phyloP scores from a whole-genome alignment of 2,888 invertebrate genomes.

The Mamestra brassicae region DNA sequence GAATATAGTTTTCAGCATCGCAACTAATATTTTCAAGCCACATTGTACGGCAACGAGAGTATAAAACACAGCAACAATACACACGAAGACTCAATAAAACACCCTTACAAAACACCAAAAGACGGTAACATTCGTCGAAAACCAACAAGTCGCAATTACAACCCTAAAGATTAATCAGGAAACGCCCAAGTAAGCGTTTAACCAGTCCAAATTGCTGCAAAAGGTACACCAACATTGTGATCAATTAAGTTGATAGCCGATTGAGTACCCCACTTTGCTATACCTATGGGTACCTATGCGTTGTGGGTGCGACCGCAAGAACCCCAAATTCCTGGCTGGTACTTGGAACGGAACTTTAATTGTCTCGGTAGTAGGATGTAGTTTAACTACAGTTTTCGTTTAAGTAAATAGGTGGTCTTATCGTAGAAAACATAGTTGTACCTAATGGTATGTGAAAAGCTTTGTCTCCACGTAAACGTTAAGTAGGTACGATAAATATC shows the following conservation, averaged over 20 bases:
- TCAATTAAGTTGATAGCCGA: constrained; percentile 79
- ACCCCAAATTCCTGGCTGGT: constrained; percentile 67
- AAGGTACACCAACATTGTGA: constrained; percentile 75
- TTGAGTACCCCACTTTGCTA: constrained; percentile 71
- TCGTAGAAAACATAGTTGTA: constrained; percentile 31
- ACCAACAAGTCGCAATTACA: constrained; percentile 80
- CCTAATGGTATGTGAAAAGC: not conserved
- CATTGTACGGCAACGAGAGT: too few relatives aligned
- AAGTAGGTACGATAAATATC: not conserved
- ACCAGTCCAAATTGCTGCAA: constrained; percentile 79
- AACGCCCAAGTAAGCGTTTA: constrained; percentile 78
- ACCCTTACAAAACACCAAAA: constrained; percentile 66
- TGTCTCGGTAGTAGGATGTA: constrained; percentile 59
- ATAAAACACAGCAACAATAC: constrained; percentile 21
- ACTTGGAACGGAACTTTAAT: constrained; percentile 70
- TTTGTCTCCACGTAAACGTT: not conserved
- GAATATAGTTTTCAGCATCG: too few relatives aligned
- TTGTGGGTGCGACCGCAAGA: constrained; percentile 69
- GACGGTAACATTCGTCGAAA: constrained; percentile 75
- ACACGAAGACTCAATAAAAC: constrained; percentile 24
- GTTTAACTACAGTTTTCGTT: constrained; percentile 63
- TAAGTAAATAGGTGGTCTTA: constrained; percentile 54
- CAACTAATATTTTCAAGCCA: too few relatives aligned
- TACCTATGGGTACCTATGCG: constrained; percentile 62
- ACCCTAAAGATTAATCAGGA: constrained; percentile 82